phyloP scores from a whole-genome alignment of 2,113 vertebrate species.

The Vidua macroura region DNA sequence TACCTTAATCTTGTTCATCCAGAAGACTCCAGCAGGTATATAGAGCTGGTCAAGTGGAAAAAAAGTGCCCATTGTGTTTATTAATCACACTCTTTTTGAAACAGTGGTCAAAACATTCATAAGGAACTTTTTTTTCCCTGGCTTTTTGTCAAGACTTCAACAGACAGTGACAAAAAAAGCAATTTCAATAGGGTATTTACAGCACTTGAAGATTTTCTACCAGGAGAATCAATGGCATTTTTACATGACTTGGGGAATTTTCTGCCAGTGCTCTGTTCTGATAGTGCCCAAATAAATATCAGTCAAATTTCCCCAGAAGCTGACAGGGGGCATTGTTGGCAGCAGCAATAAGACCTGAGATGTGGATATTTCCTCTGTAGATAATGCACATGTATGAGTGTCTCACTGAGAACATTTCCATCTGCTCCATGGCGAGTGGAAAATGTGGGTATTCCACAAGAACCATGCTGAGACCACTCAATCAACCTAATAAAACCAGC shows the following conservation, averaged over 20 bases:
- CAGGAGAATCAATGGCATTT: not conserved
- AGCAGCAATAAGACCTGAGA: not conserved
- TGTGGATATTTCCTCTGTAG: conserved; percentile 15
- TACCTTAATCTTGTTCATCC: not conserved
- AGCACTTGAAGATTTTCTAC: not conserved
- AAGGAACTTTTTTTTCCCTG: not conserved
- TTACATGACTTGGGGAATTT: not conserved
- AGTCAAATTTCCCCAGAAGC: not conserved
- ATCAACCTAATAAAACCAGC: conserved; percentile 28
- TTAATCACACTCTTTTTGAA: not conserved
- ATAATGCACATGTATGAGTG: conserved; percentile 32
- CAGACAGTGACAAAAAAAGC: not conserved
- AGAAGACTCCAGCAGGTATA: not conserved
- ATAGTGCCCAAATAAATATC: not conserved
- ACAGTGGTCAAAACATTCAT: not conserved
- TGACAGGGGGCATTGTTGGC: not conserved
- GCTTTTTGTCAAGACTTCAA: conserved; percentile 9
- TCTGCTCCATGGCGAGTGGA: not conserved
- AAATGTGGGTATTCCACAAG: conserved; percentile 27
- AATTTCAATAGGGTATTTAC: not conserved
- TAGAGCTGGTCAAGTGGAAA: not conserved
- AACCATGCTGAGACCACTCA: conserved; percentile 48
- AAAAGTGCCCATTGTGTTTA: not conserved
- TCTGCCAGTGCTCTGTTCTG: not conserved
- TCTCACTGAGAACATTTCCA: conserved; percentile 42